Percentiles rank a stretch among this genome's conserved stretches.
phyloP scores from a whole-genome alignment of 2,797 vertebrate genomes.

The Molossus molossus region DNA sequence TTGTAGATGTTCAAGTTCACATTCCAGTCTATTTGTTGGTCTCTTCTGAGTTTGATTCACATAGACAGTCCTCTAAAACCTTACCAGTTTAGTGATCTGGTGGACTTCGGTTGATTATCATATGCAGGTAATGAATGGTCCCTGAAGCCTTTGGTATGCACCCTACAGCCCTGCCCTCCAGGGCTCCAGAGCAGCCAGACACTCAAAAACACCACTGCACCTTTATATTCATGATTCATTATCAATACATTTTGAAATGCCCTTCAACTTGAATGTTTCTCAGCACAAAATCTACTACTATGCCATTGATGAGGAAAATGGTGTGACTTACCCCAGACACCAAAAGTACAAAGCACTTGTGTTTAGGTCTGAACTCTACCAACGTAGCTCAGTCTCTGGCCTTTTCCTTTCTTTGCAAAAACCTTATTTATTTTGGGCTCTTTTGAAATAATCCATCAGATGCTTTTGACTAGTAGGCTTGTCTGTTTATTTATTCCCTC shows the following conservation, averaged over 20 bases:
- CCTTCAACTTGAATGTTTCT: slow-evolving; percentile 23
- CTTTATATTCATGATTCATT: neutral
- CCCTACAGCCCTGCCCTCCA: neutral
- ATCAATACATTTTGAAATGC: neutral
- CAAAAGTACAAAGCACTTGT: neutral
- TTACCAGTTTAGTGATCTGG: neutral
- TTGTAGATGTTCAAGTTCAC: slow-evolving; percentile 29
- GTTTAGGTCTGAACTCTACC: neutral
- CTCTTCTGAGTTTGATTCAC: neutral
- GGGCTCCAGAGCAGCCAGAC: neutral
- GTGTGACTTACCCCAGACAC: neutral
- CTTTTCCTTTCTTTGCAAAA: neutral
- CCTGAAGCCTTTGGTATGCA: neutral
- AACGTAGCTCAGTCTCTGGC: neutral
- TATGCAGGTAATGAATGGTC: neutral
- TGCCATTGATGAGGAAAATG: neutral
- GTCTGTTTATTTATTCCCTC: neutral
- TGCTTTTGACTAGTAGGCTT: neutral
- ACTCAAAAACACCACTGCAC: neutral
- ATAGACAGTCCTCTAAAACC: neutral
- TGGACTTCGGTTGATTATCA: neutral
- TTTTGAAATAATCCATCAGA: neutral
- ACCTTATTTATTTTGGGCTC: neutral
- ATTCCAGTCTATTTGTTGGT: neutral
- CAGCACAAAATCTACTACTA: neutral